phyloP scores from a whole-genome alignment of 2,113 vertebrate genomes.

The Barbus barbus region DNA sequence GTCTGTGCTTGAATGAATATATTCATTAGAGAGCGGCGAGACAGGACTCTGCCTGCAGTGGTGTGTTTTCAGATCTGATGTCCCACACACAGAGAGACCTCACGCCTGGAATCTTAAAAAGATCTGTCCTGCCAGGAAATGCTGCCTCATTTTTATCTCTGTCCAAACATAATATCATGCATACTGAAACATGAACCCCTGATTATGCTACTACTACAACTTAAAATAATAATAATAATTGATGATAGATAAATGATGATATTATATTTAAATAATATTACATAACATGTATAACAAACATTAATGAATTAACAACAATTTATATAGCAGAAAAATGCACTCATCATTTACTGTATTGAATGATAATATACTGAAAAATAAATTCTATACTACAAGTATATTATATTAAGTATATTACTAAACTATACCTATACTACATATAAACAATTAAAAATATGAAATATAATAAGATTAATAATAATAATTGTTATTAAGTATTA shows the following conservation, averaged over 20 bases:
- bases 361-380: too few species aligned
- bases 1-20: conserved; percentile 16
- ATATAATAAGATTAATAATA: too few species aligned
- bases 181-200: neutral
- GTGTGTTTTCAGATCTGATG: conserved; percentile 19
- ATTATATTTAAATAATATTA: neutral
- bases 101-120: neutral
- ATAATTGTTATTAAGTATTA: too few species aligned
- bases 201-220: neutral
- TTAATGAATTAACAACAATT: neutral
- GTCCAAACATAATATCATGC: neutral
- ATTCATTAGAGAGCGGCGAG: conserved; percentile 6
- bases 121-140: neutral
- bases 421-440: too few species aligned
- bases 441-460: too few species aligned
- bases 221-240: neutral
- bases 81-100: conserved; percentile 13
- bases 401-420: too few species aligned
- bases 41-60: conserved; percentile 14
- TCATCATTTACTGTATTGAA: too few species aligned
- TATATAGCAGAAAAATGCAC: neutral
- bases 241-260: too few species aligned
- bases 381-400: too few species aligned
- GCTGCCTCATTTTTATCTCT: neutral
- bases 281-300: too few species aligned